Evolutionary conservation across 2,797 vertebrate species (phyloP), one percentile per base, ranked within the genome.

Genomic region (Eleutherodactylus coqui): DNA sequence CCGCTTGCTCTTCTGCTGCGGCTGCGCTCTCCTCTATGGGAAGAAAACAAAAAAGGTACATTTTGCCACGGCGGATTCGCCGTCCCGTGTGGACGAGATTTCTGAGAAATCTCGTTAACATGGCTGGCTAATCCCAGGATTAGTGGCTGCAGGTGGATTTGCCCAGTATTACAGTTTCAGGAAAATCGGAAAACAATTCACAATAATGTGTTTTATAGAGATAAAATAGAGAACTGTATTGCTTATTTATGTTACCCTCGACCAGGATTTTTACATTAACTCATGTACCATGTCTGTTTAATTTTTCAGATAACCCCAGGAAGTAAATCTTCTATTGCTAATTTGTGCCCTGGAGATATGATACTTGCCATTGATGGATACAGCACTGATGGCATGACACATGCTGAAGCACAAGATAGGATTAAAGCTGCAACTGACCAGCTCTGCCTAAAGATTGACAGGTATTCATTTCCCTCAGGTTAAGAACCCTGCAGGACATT

Each of bases 341-440:
- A 97, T 91, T 90, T 99, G 87, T 96, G 93, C 76, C 93, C 97
- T 1, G 98, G 98, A 27, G 98, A 99, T 73, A 87, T 98, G 84
- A 96, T 99, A 91, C 47, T 98, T 92, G 96, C 97, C 88, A 98
- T 99, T 36, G 96, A 98, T 53, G 97, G 98, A n/a, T 93, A 93
- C 32, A 88, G 94, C 0, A 96, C 97, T n/a, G 90, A 94, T 53
- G 93, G 94, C 83, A 96, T 99, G 97, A 96, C 97, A 90, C 98
- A 99, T 84, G 96, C 95, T 4, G 97, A 99, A 72, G 97, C 97
- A 21, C 98, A 99, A 92, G 97, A 96, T 92, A 96, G 94, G 91
- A 98, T 99, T 86, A 99, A 98, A 90, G 96, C 97, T 78, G 94
- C 96, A 34, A 88, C 85, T 80, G 84, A 91, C 77, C 95, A 95